Conservation (phyloP, 2,113 vertebrate species). For the Cardinalis cardinalis region DNA sequence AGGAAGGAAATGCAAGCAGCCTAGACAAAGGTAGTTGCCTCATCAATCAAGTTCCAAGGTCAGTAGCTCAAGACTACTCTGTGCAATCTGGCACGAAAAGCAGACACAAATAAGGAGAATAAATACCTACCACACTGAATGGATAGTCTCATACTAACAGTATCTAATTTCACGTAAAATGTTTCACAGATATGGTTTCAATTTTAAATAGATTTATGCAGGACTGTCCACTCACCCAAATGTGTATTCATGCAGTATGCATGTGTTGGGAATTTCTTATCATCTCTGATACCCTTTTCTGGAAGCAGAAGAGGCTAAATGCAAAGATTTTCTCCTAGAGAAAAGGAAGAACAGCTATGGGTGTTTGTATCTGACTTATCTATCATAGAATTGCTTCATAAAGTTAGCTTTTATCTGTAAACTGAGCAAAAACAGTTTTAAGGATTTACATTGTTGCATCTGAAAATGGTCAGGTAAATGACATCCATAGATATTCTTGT, state of each 20-base stretch:
- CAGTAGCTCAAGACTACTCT: not conserved
- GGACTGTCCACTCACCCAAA: not conserved
- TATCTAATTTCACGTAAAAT: not conserved
- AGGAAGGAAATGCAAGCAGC: not conserved
- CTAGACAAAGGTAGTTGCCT: not conserved
- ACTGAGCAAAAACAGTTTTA: not conserved
- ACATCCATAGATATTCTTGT: not conserved
- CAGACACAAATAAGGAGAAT: not conserved
- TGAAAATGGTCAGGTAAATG: not conserved
- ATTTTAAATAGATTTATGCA: not conserved
- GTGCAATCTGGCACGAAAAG: not conserved
- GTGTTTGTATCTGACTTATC: not conserved
- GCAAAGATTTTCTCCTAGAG: not conserved
- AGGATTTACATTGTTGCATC: not conserved
- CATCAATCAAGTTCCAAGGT: not conserved
- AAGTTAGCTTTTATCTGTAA: not conserved
- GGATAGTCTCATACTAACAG: not conserved
- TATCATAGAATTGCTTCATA: not conserved
- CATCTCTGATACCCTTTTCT: not conserved
- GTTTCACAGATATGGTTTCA: not conserved
- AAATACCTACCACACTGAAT: not conserved
- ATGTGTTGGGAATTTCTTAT: not conserved
- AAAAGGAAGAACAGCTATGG: not conserved
- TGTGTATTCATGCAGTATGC: not conserved
- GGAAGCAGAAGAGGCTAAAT: not conserved